Conservation (phyloP, 2,888 invertebrate species). For the Rambutsinella grinnellia region DNA sequence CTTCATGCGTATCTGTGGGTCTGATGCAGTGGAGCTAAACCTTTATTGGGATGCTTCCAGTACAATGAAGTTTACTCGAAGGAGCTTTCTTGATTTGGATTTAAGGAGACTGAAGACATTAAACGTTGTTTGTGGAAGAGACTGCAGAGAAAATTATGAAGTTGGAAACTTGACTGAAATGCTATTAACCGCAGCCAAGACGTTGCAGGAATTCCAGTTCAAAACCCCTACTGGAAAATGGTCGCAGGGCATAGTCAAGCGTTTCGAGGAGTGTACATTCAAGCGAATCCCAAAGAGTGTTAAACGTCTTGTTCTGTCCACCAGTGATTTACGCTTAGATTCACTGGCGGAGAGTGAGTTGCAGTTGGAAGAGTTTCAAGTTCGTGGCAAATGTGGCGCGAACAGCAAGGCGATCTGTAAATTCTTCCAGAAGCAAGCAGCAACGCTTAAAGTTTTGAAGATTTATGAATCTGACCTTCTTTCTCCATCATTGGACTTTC, state of each 20-base stretch:
- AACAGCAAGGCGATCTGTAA: neutral
- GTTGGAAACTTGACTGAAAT: no score
- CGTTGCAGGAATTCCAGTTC: no score
- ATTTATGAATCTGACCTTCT: neutral
- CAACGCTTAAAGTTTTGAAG: neutral
- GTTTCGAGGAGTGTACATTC: no score
- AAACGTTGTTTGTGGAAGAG: no score
- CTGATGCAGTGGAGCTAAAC: neutral
- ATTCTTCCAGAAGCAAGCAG: no score
- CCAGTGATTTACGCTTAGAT: neutral
- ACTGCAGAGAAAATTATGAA: no score
- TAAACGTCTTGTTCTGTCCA: neutral
- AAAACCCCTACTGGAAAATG: no score
- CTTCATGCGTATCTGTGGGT: neutral
- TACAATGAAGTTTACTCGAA: neutral
- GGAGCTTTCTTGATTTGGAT: neutral
- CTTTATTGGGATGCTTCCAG: no score
- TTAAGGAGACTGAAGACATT: neutral
- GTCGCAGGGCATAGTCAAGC: no score
- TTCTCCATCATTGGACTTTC: neutral
- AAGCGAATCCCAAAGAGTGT: neutral
- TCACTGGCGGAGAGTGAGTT: neutral
- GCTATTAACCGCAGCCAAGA: no score
- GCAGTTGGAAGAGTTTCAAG: neutral
- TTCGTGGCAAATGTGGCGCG: neutral